Evolutionary conservation across 2,113 vertebrate species (phyloP).

Genomic region (Heptranchias perlo): DNA sequence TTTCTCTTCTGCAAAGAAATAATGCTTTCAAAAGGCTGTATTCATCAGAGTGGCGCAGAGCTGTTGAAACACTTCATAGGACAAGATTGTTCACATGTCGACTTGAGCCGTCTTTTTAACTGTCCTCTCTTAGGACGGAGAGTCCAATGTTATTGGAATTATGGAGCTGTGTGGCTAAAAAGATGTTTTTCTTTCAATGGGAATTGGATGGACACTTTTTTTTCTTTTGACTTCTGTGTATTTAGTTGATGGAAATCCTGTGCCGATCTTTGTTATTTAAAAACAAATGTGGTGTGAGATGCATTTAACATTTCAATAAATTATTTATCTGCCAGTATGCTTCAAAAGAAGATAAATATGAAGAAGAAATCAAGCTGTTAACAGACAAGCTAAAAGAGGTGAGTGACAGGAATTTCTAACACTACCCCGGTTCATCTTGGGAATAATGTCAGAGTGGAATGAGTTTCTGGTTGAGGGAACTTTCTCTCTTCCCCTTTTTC

Average conservation of each 20-base stretch:
- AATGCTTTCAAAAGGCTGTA: neutral
- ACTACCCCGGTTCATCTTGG: neutral
- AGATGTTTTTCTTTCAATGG: neutral
- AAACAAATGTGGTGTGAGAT: neutral
- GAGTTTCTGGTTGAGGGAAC: neutral
- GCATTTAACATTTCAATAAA: neutral
- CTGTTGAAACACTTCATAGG: neutral
- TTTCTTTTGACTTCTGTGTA: neutral
- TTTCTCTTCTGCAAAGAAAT: no score
- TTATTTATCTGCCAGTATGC: conserved; percentile 70
- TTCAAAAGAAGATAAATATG: conserved; percentile 93
- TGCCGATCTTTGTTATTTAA: neutral
- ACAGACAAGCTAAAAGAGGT: conserved; percentile 97
- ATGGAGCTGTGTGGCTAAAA: neutral
- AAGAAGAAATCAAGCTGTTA: conserved; percentile 91
- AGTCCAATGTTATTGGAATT: neutral
- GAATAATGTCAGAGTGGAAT: neutral
- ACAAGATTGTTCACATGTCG: neutral
- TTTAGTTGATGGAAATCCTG: neutral
- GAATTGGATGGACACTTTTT: neutral
- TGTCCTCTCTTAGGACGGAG: no score
- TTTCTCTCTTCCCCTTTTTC: neutral
- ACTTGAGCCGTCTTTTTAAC: no score
- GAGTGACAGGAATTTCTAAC: conserved; percentile 43
- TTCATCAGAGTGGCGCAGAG: no score